Evolutionary conservation across 2,888 invertebrate genomes (phyloP), one percentile per base, ranked within the genome.

Genomic region (Euplexia lucipara): DNA sequence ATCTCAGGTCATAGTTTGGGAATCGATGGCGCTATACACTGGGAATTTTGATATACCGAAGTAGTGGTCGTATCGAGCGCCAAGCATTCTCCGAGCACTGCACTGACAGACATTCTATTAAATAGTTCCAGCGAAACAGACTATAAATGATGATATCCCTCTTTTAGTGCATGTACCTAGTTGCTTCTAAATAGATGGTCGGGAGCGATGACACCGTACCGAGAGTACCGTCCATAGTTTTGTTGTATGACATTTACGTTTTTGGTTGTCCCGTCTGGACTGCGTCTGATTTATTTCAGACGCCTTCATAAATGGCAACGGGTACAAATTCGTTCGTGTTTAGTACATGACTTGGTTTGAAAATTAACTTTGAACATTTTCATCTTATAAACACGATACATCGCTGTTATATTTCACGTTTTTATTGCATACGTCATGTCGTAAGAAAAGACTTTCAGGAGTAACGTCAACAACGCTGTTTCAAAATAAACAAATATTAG

Each of bases 161-260:
- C 54, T 77, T 80, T 74, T 77, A 82, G 77, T 68, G 39, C 69
- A 68, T 66, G 74, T 70, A n/a, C n/a, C n/a, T n/a, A 70, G 69
- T 70, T 60, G 72, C 79, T 57, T 70, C 73, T 82, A 81, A 81
- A 81, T 81, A 82, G 83, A 78, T 64, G 69, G 79, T 78, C 76
- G 75, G 82, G 83, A 83, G 92, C 92, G 86, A 87, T 86, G 93
- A 91, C 92, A 86, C 84, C 78, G 75, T 70, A 74, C 78, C 66
- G 67, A 77, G 58, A 70, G 72, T 74, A 77, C 81, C 68, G 67
- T 71, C 66, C 78, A 81, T 81, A 84, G 91, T 93, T 92, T 92
- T 91, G 92, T 92, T 92, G 87, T 83, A 88, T 91, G 93, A 93
- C 94, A 93, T 93, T 92, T 88, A 86, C 90, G 88, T 90, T 91